Evolutionary conservation across 2,113 vertebrate genomes (phyloP).

Genomic region (Columba livia): DNA sequence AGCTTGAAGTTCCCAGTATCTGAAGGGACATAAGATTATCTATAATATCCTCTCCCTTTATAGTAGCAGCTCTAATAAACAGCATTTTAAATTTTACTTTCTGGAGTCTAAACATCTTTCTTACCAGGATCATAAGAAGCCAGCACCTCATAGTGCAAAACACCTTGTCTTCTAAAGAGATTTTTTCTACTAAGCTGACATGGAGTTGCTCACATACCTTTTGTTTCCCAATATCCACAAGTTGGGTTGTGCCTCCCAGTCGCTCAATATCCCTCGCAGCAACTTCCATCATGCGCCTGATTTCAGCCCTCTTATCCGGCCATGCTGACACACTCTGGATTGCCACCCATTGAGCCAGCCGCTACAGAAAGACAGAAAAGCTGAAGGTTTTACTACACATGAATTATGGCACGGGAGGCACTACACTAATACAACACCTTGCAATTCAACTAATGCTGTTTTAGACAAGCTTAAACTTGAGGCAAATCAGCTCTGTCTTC

Average conservation of each 20-base stretch:
- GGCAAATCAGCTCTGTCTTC: background rate
- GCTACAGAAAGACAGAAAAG: conserved; percentile 63
- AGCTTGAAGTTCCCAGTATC: background rate
- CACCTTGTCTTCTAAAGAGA: background rate
- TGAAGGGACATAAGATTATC: background rate
- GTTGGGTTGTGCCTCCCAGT: conserved; percentile 86
- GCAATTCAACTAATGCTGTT: background rate
- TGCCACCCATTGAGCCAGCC: conserved; percentile 89
- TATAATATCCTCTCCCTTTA: background rate
- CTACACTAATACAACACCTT: background rate
- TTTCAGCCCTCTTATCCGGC: conserved; percentile 91
- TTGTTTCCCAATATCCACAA: conserved; percentile 90
- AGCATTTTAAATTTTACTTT: background rate
- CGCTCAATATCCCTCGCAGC: conserved; percentile 86
- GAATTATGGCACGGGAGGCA: background rate
- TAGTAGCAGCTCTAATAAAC: background rate
- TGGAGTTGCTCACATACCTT: conserved; percentile 68
- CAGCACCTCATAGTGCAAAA: background rate
- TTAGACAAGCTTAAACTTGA: background rate
- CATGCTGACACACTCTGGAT: conserved; percentile 94
- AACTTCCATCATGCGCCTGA: conserved; percentile 91
- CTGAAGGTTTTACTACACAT: background rate
- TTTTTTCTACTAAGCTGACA: background rate
- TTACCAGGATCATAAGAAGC: background rate
- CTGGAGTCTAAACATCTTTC: background rate